Conservation (phyloP, 2,113 vertebrate species). For the Etheostoma cragini region DNA sequence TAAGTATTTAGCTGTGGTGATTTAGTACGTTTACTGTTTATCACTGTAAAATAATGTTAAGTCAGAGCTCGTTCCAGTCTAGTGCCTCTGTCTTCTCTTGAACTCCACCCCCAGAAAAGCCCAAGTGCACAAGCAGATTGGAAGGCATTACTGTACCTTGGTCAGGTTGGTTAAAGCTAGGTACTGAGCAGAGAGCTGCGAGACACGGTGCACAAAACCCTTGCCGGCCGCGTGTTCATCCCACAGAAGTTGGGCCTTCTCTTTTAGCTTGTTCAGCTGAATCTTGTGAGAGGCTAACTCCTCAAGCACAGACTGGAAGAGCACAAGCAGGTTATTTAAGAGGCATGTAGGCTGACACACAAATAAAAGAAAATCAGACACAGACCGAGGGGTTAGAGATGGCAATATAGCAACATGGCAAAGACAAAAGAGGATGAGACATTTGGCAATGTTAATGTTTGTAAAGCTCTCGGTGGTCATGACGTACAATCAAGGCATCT, state of each 20-base stretch:
- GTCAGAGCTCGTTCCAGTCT: slow-evolving; percentile 54
- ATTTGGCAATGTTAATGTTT: slow-evolving; percentile 12
- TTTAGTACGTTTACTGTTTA: slow-evolving; percentile 37
- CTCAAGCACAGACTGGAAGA: slow-evolving; percentile 98
- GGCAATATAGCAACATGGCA: slow-evolving; percentile 30
- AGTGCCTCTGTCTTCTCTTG: slow-evolving; percentile 88
- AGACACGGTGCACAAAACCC: slow-evolving; percentile 97
- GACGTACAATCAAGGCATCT: slow-evolving; percentile 8
- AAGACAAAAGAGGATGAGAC: slow-evolving; percentile 35
- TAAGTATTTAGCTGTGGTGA: slow-evolving; percentile 23
- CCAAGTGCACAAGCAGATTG: slow-evolving; percentile 55
- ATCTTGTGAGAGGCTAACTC: slow-evolving; percentile 93
- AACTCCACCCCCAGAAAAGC: slow-evolving; percentile 86
- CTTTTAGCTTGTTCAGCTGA: slow-evolving; percentile 95
- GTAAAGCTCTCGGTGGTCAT: slow-evolving; percentile 29
- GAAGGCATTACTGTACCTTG: slow-evolving; percentile 88
- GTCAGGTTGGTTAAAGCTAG: slow-evolving; percentile 97
- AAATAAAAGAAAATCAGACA: slow-evolving; percentile 54
- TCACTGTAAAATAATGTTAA: slow-evolving; percentile 36
- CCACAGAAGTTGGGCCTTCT: slow-evolving; percentile 96
- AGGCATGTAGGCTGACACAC: slow-evolving; percentile 79
- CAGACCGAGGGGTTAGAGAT: slow-evolving; percentile 51
- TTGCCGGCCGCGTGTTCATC: slow-evolving; percentile 94
- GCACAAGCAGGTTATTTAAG: slow-evolving; percentile 89
- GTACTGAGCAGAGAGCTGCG: slow-evolving; percentile 96